Conservation (phyloP, 1,140 invertebrate genomes). For the Dendroctonus valens region DNA sequence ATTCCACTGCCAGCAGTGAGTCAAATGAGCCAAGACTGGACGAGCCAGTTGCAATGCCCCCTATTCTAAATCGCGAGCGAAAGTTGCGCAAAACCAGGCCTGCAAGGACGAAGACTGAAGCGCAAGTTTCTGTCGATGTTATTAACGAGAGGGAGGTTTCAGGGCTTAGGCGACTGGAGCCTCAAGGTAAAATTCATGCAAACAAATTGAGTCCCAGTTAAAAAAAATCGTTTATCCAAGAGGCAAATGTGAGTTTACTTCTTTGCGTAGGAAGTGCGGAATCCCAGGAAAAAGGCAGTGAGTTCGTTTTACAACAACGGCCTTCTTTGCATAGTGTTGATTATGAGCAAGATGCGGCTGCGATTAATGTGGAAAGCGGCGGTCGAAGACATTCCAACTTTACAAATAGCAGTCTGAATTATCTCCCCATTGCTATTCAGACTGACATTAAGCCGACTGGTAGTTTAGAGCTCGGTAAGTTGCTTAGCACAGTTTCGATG, state of each 20-base stretch:
- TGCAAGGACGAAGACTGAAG: conserved; percentile 32
- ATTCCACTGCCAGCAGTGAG: conserved; percentile 81
- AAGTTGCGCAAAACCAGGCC: conserved; percentile 29
- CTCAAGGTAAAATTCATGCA: conserved; percentile 8
- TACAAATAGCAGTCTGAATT: conserved; percentile 56
- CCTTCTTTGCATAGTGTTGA: conserved; percentile 50
- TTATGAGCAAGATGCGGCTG: conserved; percentile 47
- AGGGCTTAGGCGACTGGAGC: conserved; percentile 34
- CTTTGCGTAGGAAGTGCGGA: conserved; percentile 41
- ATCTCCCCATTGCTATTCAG: conserved; percentile 46
- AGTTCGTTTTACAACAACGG: conserved; percentile 51
- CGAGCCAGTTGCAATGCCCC: neutral
- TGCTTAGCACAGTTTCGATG: neutral
- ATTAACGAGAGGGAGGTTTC: conserved; percentile 35
- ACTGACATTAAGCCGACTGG: conserved; percentile 49
- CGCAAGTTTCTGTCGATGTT: conserved; percentile 26
- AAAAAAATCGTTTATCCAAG: too few species aligned
- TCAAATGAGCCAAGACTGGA: conserved; percentile 6
- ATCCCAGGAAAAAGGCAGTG: conserved; percentile 50
- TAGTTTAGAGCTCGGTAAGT: conserved; percentile 33
- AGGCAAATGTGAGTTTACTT: too few species aligned
- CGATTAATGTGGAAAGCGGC: conserved; percentile 42
- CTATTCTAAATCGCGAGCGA: conserved; percentile 6
- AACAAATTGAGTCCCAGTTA: too few species aligned
- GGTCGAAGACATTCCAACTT: conserved; percentile 63